These are phyloP conservation scores for Limnephilus marmoratus DNA, from an alignment of 2,888 invertebrate species.

Conservation along the genomic window DNA sequence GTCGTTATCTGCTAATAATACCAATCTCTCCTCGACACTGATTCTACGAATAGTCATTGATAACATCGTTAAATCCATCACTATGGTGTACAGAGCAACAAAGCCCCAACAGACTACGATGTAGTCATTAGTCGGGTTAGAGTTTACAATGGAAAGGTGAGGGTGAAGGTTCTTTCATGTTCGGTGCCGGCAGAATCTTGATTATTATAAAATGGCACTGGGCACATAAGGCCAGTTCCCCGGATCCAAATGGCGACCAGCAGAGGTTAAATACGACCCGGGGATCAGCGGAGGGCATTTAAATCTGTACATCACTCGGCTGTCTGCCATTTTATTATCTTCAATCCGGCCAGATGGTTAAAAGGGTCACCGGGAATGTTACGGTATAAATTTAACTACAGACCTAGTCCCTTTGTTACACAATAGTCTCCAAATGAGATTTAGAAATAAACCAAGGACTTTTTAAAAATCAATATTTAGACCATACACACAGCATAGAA, in stretches of 20 bases:
- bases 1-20: neutral
- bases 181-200: constrained; percentile 8
- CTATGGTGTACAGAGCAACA: neutral
- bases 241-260: constrained; percentile 49
- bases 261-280: constrained; percentile 47
- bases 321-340: constrained; percentile 42
- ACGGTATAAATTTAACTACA: constrained; percentile 6
- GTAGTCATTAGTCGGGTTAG: constrained; percentile 19
- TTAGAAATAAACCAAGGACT: neutral
- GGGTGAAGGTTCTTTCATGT: constrained; percentile 18
- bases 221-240: constrained; percentile 42
- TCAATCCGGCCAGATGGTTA: constrained; percentile 36
- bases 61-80: neutral
- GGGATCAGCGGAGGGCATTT: constrained; percentile 55
- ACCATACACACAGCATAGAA: too few relatives aligned
- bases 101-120: neutral
- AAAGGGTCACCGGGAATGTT: constrained; percentile 12
- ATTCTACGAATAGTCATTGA: neutral
- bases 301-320: constrained; percentile 56
- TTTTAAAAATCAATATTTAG: neutral
- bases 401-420: neutral
- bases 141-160: neutral
- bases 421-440: neutral
- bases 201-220: constrained; percentile 43
- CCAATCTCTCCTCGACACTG: neutral